Conservation (phyloP, 1,140 invertebrate species). For the Pseudomyrmex pallidus region DNA sequence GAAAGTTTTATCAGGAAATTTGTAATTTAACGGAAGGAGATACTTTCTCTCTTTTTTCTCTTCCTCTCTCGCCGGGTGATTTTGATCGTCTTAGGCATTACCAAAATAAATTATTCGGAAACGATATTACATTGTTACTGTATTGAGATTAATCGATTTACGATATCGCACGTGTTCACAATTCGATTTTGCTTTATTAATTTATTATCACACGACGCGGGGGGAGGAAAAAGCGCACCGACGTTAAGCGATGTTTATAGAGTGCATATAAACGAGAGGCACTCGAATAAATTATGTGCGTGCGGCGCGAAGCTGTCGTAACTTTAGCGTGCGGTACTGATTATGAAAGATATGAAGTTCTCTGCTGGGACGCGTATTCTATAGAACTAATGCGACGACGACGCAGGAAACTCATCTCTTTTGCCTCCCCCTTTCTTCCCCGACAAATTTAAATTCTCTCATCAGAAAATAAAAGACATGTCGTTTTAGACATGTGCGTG, state of each 20-base stretch:
- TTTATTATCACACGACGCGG: not conserved
- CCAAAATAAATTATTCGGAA: not conserved
- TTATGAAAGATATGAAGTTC: slow-evolving; percentile 52
- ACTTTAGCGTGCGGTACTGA: slow-evolving; percentile 35
- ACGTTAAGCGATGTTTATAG: slow-evolving; percentile 57
- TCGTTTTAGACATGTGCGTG: not conserved
- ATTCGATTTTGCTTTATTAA: slow-evolving; percentile 11
- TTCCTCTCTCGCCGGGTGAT: too few species aligned
- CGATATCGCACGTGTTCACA: not conserved
- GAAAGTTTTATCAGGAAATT: not conserved
- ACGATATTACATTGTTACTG: not conserved
- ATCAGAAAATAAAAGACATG: too few species aligned
- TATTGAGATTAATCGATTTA: not conserved
- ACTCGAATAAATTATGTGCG: slow-evolving; percentile 57
- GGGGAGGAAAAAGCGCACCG: not conserved
- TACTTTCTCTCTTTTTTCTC: too few species aligned
- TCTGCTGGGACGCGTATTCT: slow-evolving; percentile 57
- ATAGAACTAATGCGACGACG: slow-evolving; percentile 46
- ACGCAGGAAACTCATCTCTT: slow-evolving; percentile 22
- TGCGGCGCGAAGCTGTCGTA: slow-evolving; percentile 41
- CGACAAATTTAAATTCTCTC: slow-evolving; percentile 16
- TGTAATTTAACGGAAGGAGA: not conserved
- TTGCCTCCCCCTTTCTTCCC: not conserved
- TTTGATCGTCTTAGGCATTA: not conserved
- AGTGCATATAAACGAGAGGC: slow-evolving; percentile 34